These are phyloP conservation scores for Gorsachius magnificus DNA, from an alignment of 2,797 vertebrate species.

Conservation along the genomic window DNA sequence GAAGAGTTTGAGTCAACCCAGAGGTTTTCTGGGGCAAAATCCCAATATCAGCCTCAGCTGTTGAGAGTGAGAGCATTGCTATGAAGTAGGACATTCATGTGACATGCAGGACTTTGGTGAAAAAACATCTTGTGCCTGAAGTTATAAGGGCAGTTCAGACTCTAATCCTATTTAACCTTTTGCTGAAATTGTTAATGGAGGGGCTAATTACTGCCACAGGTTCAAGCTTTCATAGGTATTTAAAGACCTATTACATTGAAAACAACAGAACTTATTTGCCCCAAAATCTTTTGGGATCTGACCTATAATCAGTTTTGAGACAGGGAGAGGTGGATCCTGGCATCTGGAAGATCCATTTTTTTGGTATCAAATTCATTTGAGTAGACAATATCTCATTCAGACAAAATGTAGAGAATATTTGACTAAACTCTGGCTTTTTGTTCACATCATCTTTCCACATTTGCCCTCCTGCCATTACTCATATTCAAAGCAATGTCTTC, in stretches of 20 bases:
- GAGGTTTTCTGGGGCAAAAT: not conserved
- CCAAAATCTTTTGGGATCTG: not conserved
- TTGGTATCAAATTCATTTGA: not conserved
- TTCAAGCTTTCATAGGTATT: not conserved
- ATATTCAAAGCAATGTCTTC: not conserved
- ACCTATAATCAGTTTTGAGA: not conserved
- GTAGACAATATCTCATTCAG: not conserved
- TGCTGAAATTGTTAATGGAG: not conserved
- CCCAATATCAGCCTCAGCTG: not conserved
- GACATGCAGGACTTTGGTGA: not conserved
- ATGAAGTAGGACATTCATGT: not conserved
- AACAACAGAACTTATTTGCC: not conserved
- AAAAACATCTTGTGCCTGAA: not conserved
- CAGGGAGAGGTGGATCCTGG: not conserved
- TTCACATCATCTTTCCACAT: not conserved
- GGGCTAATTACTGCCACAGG: not conserved
- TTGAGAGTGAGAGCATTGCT: fast-evolving
- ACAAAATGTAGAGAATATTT: not conserved
- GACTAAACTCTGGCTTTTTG: not conserved
- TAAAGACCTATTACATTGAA: not conserved
- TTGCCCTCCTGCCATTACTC: not conserved
- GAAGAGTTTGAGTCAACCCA: not conserved
- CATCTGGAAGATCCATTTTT: not conserved
- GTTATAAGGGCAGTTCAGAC: not conserved
- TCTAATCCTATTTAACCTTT: not conserved